Base-by-base conservation (phyloP, 2,888 invertebrate genomes). In the Acanthosoma haemorrhoidale region DNA sequence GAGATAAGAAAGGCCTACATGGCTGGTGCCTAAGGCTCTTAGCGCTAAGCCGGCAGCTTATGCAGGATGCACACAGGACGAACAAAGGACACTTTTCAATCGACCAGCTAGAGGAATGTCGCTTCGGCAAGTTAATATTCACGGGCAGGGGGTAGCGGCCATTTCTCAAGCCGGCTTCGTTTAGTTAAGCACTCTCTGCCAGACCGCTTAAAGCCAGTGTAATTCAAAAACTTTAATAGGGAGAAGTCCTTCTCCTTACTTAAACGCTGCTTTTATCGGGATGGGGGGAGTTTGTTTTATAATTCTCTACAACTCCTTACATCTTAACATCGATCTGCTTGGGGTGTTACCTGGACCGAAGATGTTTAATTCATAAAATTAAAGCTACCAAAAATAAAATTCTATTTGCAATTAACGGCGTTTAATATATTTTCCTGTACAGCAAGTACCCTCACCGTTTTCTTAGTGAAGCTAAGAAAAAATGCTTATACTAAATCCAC, bases 141-240 rank as follows among this genome's bases (percentile, higher is more conserved):
- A 61, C 31, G 61, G 61, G 34, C 34, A 11, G 21, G 38, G 15
- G 64, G 29, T 29, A 9, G 39, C 38, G 9, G 18, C 64, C 41
- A 64, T 64, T 41, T 64, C 64, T 64, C 64, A 64, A 64, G 64
- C 21, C 21, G 21, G 36, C 61, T 31, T 21, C 39, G 51, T 51
- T 51, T 51, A 51, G 51, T 51, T 51, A 51, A 51, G 25, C 25
- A 51, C 51, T 21, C n/a, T n/a, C 64, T 15, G 9, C 31, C 41
- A 25, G 39, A 36, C 61, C 61, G 15, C 38, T 61, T 64, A 64
- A 64, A 41, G 39, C 64, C 64, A 29, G 38, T 41, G 64, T 64
- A 64, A 64, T 64, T 64, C 64, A 64, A 64, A 64, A 64, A 64
- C 64, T 64, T 64, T 64, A 64, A 64, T 64, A 64, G 64, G 64